Evolutionary conservation across 2,113 vertebrate genomes (phyloP), one percentile per base, ranked within the genome.

Genomic region (Sinocyclocheilus grahami): DNA sequence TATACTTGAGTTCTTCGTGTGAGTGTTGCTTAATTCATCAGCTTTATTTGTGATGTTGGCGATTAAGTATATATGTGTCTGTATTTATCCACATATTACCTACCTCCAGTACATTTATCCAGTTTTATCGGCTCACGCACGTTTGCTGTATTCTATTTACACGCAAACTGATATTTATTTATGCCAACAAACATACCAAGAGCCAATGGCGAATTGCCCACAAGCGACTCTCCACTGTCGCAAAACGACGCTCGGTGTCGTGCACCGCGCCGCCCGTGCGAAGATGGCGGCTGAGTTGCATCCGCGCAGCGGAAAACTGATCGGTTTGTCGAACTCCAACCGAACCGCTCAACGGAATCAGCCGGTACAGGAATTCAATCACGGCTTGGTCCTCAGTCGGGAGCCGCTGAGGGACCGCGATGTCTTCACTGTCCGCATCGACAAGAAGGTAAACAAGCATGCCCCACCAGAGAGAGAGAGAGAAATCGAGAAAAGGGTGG

Each of bases 321-420:
- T 98, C 93, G 95, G 95, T 93, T 94, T 98, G 91, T 96, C 96
- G 82, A 96, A 96, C 93, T 96, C 96, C 4, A 97, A 97, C 93
- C 94, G 97, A 79, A 97, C 96, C 79, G 97, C 96, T 86, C 95
- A 96, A 89, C 95, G 97, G 62, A 96, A 97, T 91, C 96, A 97
- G 90, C 96, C 97, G 3, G 95, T 96, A 81, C 97, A 98, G 91
- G 97, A 98, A 93, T 97, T 98, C 90, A 98, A 98, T 92, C 96
- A 98, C 46, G 46, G 46, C 46, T 11, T 48, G 46, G 46, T 48
- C 46, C 46, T 48, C 46, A 48, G 46, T 48, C 46, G 46, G 46
- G 46, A 48, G 46, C 46, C 46, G 46, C 46, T 48, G 46, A 11
- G 46, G 46, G 46, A 48, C 46, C 46, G 46, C 46, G 11, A 48